phyloP scores from a whole-genome alignment of 2,113 vertebrate genomes.

The Ciconia maguari region DNA sequence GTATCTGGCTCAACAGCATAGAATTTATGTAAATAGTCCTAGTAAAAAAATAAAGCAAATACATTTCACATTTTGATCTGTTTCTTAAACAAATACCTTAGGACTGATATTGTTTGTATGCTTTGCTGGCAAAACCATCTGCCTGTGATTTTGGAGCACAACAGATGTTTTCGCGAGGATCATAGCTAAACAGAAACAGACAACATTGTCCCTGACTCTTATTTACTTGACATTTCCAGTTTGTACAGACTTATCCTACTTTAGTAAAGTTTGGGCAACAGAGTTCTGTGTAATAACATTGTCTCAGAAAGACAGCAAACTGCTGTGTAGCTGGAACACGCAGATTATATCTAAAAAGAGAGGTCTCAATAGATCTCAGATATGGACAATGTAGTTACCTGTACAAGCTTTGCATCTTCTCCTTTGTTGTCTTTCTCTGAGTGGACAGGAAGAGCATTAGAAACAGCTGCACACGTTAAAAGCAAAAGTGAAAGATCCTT shows the following conservation, averaged over 20 bases:
- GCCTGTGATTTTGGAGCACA: neutral
- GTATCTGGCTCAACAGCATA: conserved; percentile 65
- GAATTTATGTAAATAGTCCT: conserved; percentile 75
- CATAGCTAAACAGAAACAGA: neutral
- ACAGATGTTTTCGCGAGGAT: neutral
- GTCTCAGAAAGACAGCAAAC: neutral
- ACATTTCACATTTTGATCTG: neutral
- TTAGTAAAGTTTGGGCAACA: neutral
- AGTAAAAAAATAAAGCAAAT: neutral
- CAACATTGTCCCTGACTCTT: neutral
- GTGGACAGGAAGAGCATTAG: neutral
- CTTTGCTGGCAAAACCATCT: neutral
- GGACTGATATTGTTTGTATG: neutral
- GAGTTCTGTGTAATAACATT: neutral
- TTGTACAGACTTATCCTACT: neutral
- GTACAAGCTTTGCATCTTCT: conserved; percentile 26
- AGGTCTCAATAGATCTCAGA: neutral
- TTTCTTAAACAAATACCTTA: neutral
- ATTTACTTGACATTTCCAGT: neutral
- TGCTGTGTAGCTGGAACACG: neutral
- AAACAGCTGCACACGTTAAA: neutral
- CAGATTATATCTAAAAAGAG: neutral
- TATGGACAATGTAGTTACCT: conserved; percentile 55
- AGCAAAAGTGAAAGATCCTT: conserved; percentile 21
- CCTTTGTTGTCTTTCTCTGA: conserved; percentile 1